Conservation (phyloP, 30 jellyfish, hydroid and myxozoan species). For the Phacellophora camtschatica region DNA sequence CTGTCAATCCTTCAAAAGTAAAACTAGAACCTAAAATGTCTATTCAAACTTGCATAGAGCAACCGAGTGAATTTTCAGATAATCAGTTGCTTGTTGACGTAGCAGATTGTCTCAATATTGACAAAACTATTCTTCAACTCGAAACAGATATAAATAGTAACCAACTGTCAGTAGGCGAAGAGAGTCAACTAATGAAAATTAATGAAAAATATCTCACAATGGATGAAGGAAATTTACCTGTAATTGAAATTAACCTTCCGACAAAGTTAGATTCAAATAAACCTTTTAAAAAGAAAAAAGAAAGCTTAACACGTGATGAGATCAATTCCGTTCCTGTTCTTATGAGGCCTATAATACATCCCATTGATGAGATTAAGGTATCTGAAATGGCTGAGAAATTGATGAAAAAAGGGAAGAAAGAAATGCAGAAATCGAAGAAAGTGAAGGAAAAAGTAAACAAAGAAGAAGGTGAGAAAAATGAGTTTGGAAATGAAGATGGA, state of each 20-base stretch:
- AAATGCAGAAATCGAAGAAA: neutral
- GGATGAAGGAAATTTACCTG: too few species aligned
- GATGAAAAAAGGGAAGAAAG: neutral
- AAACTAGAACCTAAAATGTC: too few species aligned
- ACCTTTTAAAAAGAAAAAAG: too few species aligned
- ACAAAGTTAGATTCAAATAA: too few species aligned
- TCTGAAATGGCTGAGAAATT: neutral
- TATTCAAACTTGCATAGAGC: too few species aligned
- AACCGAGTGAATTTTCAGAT: neutral
- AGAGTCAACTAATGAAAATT: too few species aligned
- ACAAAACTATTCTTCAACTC: too few species aligned
- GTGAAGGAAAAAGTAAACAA: neutral
- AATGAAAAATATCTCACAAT: too few species aligned
- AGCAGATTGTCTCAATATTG: neutral
- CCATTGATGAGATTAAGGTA: conserved; percentile 2
- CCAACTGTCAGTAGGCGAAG: too few species aligned
- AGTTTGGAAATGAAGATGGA: neutral
- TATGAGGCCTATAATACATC: conserved; percentile 10
- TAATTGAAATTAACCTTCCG: too few species aligned
- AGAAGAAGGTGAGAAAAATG: neutral
- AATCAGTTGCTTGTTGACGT: neutral
- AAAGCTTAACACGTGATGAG: conserved; percentile 18
- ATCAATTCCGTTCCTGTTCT: conserved; percentile 8
- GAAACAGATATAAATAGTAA: too few species aligned
- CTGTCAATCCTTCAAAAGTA: too few species aligned